A percentile compares a stretch with the other conserved stretches of the same genome.
Conservation (phyloP, 2,113 vertebrate genomes). For the Panurus biarmicus region DNA sequence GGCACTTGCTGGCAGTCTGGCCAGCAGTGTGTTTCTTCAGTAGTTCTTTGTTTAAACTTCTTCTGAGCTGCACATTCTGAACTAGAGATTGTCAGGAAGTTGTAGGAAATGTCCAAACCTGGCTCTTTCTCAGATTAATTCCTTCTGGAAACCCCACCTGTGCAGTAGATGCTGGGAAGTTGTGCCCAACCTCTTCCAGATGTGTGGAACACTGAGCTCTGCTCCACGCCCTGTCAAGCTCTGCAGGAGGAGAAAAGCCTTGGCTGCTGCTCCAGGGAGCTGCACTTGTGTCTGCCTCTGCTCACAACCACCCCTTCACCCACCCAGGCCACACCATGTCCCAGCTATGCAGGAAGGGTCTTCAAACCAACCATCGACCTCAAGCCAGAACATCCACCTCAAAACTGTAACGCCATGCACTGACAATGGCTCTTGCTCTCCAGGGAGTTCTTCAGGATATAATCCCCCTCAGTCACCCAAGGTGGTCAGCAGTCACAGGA, state of each 20-base stretch:
- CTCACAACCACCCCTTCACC: rapidly evolving
- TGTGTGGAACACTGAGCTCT: neutral
- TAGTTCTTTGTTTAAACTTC: slow-evolving; percentile 25
- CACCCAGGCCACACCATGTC: rapidly evolving
- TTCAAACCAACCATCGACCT: neutral
- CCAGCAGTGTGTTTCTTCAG: neutral
- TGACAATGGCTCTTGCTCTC: neutral
- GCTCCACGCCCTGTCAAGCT: neutral
- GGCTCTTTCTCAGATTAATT: neutral
- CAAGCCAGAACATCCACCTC: neutral
- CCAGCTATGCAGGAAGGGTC: neutral
- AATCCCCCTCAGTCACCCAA: neutral
- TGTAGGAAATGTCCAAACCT: slow-evolving; percentile 14
- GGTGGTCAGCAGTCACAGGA: neutral
- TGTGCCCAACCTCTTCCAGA: neutral
- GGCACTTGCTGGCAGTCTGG: neutral
- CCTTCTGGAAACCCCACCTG: slow-evolving; percentile 36
- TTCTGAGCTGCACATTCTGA: neutral
- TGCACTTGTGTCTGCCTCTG: neutral
- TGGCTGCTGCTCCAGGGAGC: neutral
- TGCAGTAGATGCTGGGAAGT: neutral
- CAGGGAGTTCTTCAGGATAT: neutral
- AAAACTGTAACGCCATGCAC: rapidly evolving
- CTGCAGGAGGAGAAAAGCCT: neutral
- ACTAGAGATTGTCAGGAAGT: neutral